Conservation (phyloP, 1,140 invertebrate species). For the Orchestia grillus region DNA sequence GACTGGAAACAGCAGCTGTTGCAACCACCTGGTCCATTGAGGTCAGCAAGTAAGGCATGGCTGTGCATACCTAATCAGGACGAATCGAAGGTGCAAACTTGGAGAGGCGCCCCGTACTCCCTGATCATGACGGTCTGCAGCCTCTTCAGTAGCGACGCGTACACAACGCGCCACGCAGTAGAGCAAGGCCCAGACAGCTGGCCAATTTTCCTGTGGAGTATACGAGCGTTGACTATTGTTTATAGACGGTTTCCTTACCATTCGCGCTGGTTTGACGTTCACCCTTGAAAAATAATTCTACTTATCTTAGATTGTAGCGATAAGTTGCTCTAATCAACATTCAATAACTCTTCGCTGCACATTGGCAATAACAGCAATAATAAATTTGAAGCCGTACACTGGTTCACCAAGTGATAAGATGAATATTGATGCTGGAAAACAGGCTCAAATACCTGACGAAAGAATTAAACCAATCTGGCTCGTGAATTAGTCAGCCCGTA, state of each 20-base stretch:
- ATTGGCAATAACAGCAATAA: background rate
- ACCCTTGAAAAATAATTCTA: background rate
- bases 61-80: too few species aligned
- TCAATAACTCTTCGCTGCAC: background rate
- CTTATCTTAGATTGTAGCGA: background rate
- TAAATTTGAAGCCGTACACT: too few species aligned
- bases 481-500: too few species aligned
- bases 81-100: background rate
- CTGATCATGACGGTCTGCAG: background rate
- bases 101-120: constrained; percentile 18
- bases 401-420: too few species aligned
- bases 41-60: too few species aligned
- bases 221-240: background rate
- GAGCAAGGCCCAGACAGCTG: background rate
- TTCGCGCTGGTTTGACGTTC: background rate
- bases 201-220: background rate
- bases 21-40: too few species aligned
- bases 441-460: too few species aligned
- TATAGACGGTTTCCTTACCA: background rate
- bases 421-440: too few species aligned
- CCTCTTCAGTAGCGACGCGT: background rate
- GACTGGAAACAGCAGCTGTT: too few species aligned
- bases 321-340: background rate
- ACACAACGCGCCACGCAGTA: background rate
- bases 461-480: too few species aligned